Evolutionary conservation across 2,797 vertebrate genomes (phyloP), one percentile per base, ranked within the genome.

Genomic region (Acrocephalus scirpaceus): DNA sequence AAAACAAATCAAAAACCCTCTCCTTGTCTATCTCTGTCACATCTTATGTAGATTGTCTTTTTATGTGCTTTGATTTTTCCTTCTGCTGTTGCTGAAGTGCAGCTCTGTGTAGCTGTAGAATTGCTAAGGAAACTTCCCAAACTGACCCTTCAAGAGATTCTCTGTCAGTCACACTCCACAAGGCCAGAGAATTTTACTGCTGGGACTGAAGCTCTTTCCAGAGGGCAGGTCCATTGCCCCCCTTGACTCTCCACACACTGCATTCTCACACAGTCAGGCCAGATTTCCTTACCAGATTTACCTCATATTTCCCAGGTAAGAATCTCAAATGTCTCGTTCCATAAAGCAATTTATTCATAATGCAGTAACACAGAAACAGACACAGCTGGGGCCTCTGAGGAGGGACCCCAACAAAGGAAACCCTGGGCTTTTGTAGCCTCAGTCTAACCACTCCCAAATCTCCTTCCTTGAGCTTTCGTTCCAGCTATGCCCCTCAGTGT

Each of bases 191-290:
- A 20, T 44, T 56, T 64, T 20, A 18, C 9, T 70, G 23, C 36
- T 76, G n/a, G 5, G 9, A 9, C 7, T 8, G 8, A 54, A 74
- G 19, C 5, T 16, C 8, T 82, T 70, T 36, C 17, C 57, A 57
- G 23, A 17, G 13, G 23, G 6, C 0, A 0, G 13, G 7, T 44
- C 32, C 23, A 70, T 19, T 44, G 16, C 4, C 7, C 11, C 1
- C 2, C 17, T 22, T 34, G n/a, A 34, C 25, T 73, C 40, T 13
- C 13, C 56, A 36, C 4, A 44, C 9, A 29, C 5, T 18, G 13
- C 19, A 38, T 13, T 82, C 7, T 56, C 23, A 50, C 7, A 23
- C 0, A 4, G 27, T 23, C 32, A 62, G 11, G 36, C 8, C 42
- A 38, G 42, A 9, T 38, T 62, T 62, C 44, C 50, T 50, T n/a